A percentile compares a stretch with the other conserved stretches of the same genome.
Conservation (phyloP, 2,113 vertebrate genomes). For the Zapus hudsonius region DNA sequence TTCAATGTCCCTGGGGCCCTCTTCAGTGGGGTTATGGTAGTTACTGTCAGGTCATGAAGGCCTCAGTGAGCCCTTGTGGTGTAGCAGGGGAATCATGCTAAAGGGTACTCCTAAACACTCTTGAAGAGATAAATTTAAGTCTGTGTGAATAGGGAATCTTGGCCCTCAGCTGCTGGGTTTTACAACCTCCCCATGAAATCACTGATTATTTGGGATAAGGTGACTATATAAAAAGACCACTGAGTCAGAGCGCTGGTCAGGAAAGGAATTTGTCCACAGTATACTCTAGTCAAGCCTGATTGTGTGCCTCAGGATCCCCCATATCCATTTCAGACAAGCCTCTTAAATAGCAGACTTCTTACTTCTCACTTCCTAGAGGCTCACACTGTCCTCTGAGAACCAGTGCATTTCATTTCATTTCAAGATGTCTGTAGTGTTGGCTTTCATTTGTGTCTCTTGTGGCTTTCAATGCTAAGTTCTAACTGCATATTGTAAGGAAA, state of each 20-base stretch:
- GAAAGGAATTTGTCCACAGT: fast-evolving
- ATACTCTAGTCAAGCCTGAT: no score
- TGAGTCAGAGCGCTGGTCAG: not conserved
- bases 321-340: fast-evolving
- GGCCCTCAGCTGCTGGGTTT: no score
- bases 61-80: no score
- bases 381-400: not conserved
- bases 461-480: not conserved
- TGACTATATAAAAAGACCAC: not conserved
- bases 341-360: no score
- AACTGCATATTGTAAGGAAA: no score
- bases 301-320: not conserved
- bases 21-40: no score
- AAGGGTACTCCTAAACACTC: no score
- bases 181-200: no score
- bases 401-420: not conserved
- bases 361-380: fast-evolving
- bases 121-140: fast-evolving
- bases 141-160: not conserved
- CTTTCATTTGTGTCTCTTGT: not conserved
- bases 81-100: no score
- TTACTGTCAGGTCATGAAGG: no score
- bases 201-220: not conserved
- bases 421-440: not conserved
- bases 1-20: no score